Base-by-base conservation (phyloP, 1,140 invertebrate genomes). In the Drosophila bifasciata region DNA sequence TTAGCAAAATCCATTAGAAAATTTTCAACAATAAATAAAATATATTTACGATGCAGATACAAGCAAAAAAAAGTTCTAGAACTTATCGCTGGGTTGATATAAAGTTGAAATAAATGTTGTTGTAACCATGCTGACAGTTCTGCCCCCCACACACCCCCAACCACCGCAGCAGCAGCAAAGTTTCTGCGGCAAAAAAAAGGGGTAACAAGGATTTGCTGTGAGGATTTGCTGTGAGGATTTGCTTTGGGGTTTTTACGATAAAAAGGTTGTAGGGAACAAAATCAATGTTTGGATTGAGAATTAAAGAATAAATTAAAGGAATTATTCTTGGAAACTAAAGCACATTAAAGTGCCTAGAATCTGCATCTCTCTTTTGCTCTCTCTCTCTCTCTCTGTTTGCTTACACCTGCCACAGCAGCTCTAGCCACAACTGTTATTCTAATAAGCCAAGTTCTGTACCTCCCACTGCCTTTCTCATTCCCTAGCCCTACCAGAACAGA, bases 51-150 rank as follows among this genome's bases (percentile, higher is more conserved):
- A 8, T 8, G n/a, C n/a, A n/a, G n/a, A 5, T 15, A n/a, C 17
- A 23, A 13, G n/a, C 21, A 44, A 15, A 44, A 57, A 44, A 13
- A 50, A 57, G 59, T 69, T 56, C 32, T 8, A 45, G 46, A 56
- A 69, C 63, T 69, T 49, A 3, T 28, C 8, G 8, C 1, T 41
- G 56, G 63, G 23, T 69, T 56, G 66, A 68, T 40, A 56, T 56
- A 53, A 61, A 72, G 49, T 61, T 72, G 41, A 71, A 72, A 72
- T 71, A 72, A 55, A 49, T 73, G 69, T 72, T 73, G 68, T 44
- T 71, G n/a, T 62, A 51, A 59, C 67, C 67, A 32, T 46, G 39
- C 21, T 41, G 53, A 44, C 53, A 48, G 64, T 52, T 40, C 62
- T 51, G 43, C 6, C 25, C 6, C n/a, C n/a, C n/a, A n/a, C n/a